Percentiles rank a stretch among this genome's conserved stretches.
Conservation (phyloP, 2,888 invertebrate genomes). For the Malthinus seriepunctatus region DNA sequence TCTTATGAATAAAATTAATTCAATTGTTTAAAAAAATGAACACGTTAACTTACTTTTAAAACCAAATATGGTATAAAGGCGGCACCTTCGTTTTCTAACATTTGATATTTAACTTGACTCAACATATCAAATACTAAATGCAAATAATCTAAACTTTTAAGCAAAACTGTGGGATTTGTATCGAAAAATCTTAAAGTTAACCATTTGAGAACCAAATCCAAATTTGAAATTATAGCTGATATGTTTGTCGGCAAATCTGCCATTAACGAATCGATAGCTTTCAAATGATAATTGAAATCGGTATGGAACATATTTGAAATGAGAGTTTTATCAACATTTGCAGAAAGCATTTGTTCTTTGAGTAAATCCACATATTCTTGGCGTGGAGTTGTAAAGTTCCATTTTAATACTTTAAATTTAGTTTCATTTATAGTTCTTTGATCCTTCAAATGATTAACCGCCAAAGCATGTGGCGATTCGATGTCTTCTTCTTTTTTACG, state of each 20-base stretch:
- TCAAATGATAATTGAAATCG: constrained; percentile 92
- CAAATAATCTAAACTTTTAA: constrained; percentile 92
- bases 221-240: constrained; percentile 81
- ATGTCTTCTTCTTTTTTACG: constrained; percentile 85
- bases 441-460: constrained; percentile 85
- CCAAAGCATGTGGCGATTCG: constrained; percentile 77
- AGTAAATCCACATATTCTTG: constrained; percentile 93
- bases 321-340: constrained; percentile 84
- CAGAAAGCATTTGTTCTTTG: constrained; percentile 86
- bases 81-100: constrained; percentile 89
- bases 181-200: constrained; percentile 95
- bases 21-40: no score
- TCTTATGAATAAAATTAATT: constrained; percentile 56
- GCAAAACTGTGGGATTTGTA: constrained; percentile 95
- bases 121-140: constrained; percentile 80
- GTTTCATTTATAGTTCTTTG: constrained; percentile 94
- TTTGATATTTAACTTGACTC: constrained; percentile 78
- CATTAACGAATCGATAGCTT: constrained; percentile 88
- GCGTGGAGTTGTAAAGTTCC: constrained; percentile 93
- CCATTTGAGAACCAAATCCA: constrained; percentile 97
- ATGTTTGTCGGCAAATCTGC: constrained; percentile 82
- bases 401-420: constrained; percentile 87
- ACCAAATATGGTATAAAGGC: constrained; percentile 95
- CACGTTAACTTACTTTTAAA: constrained; percentile 79
- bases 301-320: constrained; percentile 92